These are phyloP conservation scores for Parus major DNA, from an alignment of 2,113 vertebrate genomes.

Conservation along the genomic window DNA sequence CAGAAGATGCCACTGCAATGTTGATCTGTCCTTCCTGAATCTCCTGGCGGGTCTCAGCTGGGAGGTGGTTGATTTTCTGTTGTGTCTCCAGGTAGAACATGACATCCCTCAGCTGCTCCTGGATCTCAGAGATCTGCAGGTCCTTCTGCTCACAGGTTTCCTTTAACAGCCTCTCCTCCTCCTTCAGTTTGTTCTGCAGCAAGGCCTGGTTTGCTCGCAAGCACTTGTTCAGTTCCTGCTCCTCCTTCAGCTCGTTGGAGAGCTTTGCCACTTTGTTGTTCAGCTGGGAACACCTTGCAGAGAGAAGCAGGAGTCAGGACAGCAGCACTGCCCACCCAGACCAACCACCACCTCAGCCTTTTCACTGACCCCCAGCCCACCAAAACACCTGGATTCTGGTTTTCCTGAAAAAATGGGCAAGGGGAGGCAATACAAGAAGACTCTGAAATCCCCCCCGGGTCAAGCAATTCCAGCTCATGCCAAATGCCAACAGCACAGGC, in stretches of 20 bases:
- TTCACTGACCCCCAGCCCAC: neutral
- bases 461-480: neutral
- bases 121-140: conserved; percentile 84
- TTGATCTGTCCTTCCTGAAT: conserved; percentile 98
- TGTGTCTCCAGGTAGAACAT: conserved; percentile 97
- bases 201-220: conserved; percentile 89
- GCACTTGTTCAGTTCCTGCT: conserved; percentile 97
- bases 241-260: conserved; percentile 90
- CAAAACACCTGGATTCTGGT: neutral
- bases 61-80: conserved; percentile 91
- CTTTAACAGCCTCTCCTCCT: conserved; percentile 83
- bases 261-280: conserved; percentile 84
- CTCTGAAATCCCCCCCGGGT: neutral
- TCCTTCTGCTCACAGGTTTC: conserved; percentile 87
- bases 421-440: neutral
- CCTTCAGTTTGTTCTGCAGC: conserved; percentile 88
- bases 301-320: neutral
- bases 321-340: neutral
- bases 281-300: conserved; percentile 85
- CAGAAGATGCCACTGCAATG: conserved; percentile 79
- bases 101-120: conserved; percentile 95
- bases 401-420: neutral
- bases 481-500: neutral
- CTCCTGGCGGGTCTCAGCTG: conserved; percentile 87
- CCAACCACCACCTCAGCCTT: neutral